Base-by-base conservation (phyloP, 2,797 vertebrate genomes). In the Poeciliopsis paucimaculata region DNA sequence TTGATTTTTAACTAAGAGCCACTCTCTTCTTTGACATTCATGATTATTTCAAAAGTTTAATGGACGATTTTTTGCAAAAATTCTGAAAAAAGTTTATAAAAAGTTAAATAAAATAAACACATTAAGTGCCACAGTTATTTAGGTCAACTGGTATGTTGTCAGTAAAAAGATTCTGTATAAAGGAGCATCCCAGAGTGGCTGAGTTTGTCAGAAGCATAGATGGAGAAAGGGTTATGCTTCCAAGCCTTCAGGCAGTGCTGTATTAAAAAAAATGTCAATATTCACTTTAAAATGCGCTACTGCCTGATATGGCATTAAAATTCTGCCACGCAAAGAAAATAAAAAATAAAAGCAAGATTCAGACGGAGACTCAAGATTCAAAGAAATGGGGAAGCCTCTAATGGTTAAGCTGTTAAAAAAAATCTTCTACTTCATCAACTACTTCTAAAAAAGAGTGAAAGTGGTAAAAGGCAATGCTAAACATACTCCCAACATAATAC, bases 121-220 rank as follows among this genome's bases (percentile, higher is more conserved):
- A 66, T 36, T 62, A 31, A 10, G 26, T 26, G 31, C n/a, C 31
- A 49, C 23, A n/a, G n/a, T 23, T 76, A n/a, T 66, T 66, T 49
- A 49, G 45, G 75, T 76, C 60, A 76, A 51, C 18, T 18, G 31
- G 75, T 39, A 66, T 66, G 8, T 16, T n/a, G 26, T 57, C 73
- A 10, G 73, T 75, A 28, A 75, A 55, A n/a, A 3, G 26, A 39
- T 49, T n/a, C 7, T n/a, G 20, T 18, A 46, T 34, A 46, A 62
- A 62, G 46, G 11, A 46, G n/a, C 28, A 53, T 73, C 47, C 31
- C 34, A 39, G 72, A 73, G 75, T 66, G 60, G 75, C 45, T 49
- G 75, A 76, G 75, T 34, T 34, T 66, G 13, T 49, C 43, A 66
- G 45, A 66, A 57, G 34, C 18, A 10, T n/a, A 76, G 26, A 68